A percentile compares a stretch with the other conserved stretches of the same genome.
These are phyloP conservation scores for Trematomus loennbergii DNA, from an alignment of 2,113 vertebrate genomes.

Conservation along the genomic window DNA sequence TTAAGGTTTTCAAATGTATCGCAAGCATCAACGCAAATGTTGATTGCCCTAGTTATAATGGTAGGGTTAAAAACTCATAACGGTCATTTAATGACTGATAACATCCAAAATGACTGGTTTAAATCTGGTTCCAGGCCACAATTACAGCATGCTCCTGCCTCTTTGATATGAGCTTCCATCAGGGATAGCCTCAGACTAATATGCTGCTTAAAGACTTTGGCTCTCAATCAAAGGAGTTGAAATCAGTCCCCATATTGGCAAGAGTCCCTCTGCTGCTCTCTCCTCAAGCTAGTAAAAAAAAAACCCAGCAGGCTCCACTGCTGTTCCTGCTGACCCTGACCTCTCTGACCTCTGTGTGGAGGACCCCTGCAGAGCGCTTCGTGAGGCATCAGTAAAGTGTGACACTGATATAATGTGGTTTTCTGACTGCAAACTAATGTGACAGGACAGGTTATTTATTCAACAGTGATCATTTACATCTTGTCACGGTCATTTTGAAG, in stretches of 20 bases:
- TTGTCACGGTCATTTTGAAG: constrained; percentile 16
- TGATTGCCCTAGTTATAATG: too few species aligned
- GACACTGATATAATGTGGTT: constrained; percentile 30
- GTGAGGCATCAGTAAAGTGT: background rate
- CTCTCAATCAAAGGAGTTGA: constrained; percentile 13
- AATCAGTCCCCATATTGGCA: background rate
- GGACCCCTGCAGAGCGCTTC: background rate
- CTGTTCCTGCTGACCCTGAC: constrained; percentile 22
- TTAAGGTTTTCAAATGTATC: too few species aligned
- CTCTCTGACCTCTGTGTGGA: constrained; percentile 30
- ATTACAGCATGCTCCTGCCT: background rate
- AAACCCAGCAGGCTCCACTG: background rate
- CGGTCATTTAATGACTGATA: too few species aligned
- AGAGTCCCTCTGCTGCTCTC: background rate
- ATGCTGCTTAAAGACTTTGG: background rate
- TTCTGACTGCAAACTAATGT: constrained; percentile 1
- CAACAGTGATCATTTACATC: constrained; percentile 42
- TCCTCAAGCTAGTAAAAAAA: constrained; percentile 7
- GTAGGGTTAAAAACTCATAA: too few species aligned
- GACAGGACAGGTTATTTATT: background rate
- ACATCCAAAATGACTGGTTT: background rate
- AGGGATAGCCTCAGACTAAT: constrained; percentile 5
- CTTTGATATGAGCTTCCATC: constrained; percentile 10
- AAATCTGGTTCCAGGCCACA: background rate
- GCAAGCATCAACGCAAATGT: too few species aligned